Evolutionary conservation across 2,888 invertebrate species (phyloP).

Genomic region (Aelia acuminata): DNA sequence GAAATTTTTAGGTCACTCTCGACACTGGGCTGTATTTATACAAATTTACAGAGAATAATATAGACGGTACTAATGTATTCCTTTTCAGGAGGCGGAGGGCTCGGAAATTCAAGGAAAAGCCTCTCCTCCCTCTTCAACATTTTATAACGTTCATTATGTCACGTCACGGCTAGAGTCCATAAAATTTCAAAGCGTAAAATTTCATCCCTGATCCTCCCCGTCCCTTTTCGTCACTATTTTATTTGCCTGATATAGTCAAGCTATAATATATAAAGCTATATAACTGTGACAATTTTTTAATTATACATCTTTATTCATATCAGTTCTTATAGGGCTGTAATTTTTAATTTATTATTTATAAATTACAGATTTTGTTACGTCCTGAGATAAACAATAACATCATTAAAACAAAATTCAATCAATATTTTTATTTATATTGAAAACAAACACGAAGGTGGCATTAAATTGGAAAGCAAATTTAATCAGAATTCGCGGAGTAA

Average conservation of each 20-base stretch:
- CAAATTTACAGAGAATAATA: conserved; percentile 29
- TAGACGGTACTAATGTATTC: background rate
- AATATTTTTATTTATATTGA: too few relatives aligned
- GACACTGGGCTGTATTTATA: background rate
- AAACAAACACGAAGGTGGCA: background rate
- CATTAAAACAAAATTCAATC: too few relatives aligned
- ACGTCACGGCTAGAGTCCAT: background rate
- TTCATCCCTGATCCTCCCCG: background rate
- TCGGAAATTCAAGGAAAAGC: background rate
- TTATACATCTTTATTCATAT: too few relatives aligned
- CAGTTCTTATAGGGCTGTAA: too few relatives aligned
- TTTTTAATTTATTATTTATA: too few relatives aligned
- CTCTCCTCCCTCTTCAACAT: background rate
- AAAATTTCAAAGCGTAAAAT: background rate
- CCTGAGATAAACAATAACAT: too few relatives aligned
- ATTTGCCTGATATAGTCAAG: background rate
- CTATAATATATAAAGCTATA: background rate
- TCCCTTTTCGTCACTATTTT: background rate
- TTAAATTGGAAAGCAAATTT: background rate
- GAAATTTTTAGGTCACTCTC: background rate
- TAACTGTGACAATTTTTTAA: too few relatives aligned
- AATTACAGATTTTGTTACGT: too few relatives aligned
- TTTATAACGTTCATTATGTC: conserved; percentile 17
- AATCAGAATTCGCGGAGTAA: background rate
- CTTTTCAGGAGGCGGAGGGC: background rate